Percentiles rank a stretch among this genome's conserved stretches.
Evolutionary conservation across 1,140 invertebrate genomes (phyloP).

Genomic region (Orius laevigatus): DNA sequence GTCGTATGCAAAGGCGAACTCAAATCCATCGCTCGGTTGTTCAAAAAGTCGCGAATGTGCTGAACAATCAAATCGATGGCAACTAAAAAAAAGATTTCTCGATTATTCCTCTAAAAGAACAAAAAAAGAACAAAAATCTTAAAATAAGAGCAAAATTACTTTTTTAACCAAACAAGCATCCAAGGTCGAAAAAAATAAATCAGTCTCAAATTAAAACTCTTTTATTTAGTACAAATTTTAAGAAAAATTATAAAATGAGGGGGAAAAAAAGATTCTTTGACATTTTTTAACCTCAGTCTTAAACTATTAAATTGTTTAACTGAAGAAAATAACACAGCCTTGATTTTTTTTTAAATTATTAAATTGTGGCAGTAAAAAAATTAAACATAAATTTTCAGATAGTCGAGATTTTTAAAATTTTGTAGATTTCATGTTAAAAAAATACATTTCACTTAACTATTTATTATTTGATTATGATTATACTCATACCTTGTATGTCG

Average conservation of each 20-base stretch:
- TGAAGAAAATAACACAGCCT: neutral
- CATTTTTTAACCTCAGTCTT: neutral
- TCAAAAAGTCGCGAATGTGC: constrained; percentile 70
- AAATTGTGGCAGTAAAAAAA: neutral
- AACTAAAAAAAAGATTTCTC: constrained; percentile 41
- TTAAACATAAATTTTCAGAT: neutral
- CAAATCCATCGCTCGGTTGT: constrained; percentile 28
- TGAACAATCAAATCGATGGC: constrained; percentile 89
- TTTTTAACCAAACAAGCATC: neutral
- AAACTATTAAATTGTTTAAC: neutral
- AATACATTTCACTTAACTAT: neutral
- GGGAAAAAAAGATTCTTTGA: neutral
- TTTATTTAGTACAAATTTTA: neutral
- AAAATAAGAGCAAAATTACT: neutral
- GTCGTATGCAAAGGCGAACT: neutral
- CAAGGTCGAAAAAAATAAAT: neutral
- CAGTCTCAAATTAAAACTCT: too few relatives aligned
- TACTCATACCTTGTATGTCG: too few relatives aligned
- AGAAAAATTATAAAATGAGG: neutral
- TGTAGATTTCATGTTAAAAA: neutral
- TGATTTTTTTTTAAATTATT: neutral
- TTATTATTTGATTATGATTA: neutral
- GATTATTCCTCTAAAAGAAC: neutral
- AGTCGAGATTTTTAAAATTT: too few relatives aligned
- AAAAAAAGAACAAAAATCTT: neutral